phyloP scores from a whole-genome alignment of 2,797 vertebrate genomes.

The Pseudomugil gertrudae region DNA sequence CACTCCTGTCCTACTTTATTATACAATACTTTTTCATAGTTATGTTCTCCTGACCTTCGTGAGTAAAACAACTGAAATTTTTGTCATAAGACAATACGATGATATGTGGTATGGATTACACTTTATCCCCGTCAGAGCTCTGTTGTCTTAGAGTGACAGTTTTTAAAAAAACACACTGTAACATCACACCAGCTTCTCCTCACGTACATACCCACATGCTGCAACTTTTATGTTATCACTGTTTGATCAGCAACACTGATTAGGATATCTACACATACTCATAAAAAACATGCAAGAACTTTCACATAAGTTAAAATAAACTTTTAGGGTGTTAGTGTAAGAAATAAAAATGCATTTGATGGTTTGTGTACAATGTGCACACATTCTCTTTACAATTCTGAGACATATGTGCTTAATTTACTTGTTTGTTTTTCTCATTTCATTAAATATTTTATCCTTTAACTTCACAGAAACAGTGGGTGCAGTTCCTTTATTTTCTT shows the following conservation, averaged over 20 bases:
- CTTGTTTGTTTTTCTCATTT: neutral
- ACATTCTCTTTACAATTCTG: neutral
- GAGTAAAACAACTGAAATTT: neutral
- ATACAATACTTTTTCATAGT: neutral
- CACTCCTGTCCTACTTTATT: too few species aligned
- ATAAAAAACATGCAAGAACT: neutral
- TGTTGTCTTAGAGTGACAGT: constrained; percentile 6
- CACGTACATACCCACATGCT: constrained; percentile 60
- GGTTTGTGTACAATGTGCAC: neutral
- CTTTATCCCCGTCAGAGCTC: neutral
- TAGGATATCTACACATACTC: constrained; percentile 12
- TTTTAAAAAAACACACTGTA: constrained; percentile 6
- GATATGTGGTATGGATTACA: neutral
- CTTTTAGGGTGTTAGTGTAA: too few species aligned
- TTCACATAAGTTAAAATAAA: constrained; percentile 14
- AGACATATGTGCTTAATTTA: neutral
- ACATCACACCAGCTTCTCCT: constrained; percentile 11
- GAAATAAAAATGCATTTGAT: too few species aligned
- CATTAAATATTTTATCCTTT: constrained; percentile 7
- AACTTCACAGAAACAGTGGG: constrained; percentile 11
- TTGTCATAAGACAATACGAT: neutral
- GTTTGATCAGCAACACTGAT: constrained; percentile 52
- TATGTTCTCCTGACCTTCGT: neutral
- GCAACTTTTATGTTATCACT: neutral
- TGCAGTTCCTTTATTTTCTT: constrained; percentile 31